A percentile compares a stretch with the other conserved stretches of the same genome.
These are phyloP conservation scores for Leptopilina clavipes DNA, from an alignment of 1,140 invertebrate genomes.

Conservation along the genomic window DNA sequence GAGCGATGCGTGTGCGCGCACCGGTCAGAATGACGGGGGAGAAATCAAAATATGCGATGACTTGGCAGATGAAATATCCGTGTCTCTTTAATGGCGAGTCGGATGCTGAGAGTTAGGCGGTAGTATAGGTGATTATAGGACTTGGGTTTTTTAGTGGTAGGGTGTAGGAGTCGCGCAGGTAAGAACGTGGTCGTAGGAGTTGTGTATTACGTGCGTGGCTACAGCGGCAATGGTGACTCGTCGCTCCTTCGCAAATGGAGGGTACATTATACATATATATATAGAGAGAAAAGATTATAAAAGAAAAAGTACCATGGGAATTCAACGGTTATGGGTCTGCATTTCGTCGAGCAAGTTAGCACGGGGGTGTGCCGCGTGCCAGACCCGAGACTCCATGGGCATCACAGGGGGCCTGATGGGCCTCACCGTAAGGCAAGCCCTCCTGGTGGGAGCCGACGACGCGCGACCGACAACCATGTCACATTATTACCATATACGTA, in stretches of 20 bases:
- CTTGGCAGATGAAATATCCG: conserved; percentile 70
- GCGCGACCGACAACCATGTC: conserved; percentile 69
- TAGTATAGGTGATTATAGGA: conserved; percentile 41
- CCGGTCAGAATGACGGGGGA: conserved; percentile 64
- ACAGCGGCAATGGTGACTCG: conserved; percentile 47
- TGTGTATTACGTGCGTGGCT: conserved; percentile 40
- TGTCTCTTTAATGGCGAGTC: conserved; percentile 63
- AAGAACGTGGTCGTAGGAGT: conserved; percentile 47
- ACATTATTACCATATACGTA: conserved; percentile 69
- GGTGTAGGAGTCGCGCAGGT: conserved; percentile 44
- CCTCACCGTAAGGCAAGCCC: conserved; percentile 59
- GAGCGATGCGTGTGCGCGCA: conserved; percentile 45
- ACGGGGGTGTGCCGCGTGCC: conserved; percentile 71
- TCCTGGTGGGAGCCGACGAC: conserved; percentile 66
- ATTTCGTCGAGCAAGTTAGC: conserved; percentile 42
- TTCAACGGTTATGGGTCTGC: conserved; percentile 41
- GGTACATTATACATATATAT: conserved; percentile 17
- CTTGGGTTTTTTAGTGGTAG: conserved; percentile 46
- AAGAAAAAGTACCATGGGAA: conserved; percentile 38
- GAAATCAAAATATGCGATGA: conserved; percentile 71
- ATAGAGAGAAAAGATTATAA: conserved; percentile 1
- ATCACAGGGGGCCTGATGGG: conserved; percentile 64
- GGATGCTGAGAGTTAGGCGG: conserved; percentile 39
- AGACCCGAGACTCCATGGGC: conserved; percentile 63
- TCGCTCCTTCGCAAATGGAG: conserved; percentile 39